A percentile compares a stretch with the other conserved stretches of the same genome.
These are phyloP conservation scores for Acrocera orbiculus DNA, from an alignment of 2,888 invertebrate species.

Conservation along the genomic window DNA sequence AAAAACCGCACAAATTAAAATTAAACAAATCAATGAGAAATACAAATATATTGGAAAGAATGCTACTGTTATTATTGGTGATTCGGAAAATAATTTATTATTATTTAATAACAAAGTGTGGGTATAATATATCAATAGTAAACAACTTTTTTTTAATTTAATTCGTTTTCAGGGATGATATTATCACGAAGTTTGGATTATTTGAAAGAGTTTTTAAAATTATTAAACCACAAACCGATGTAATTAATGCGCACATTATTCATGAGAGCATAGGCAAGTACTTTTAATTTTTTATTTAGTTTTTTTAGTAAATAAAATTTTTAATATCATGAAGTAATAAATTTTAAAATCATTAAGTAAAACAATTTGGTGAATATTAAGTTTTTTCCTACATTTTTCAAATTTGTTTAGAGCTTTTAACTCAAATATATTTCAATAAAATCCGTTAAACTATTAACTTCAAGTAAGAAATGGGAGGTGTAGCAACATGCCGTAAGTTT, in stretches of 20 bases:
- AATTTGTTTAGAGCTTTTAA: too few species aligned
- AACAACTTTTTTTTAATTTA: conserved; percentile 13
- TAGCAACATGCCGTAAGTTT: too few species aligned
- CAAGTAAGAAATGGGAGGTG: too few species aligned
- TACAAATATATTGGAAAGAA: conserved; percentile 31
- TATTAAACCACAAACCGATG: conserved; percentile 29
- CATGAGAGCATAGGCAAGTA: conserved; percentile 39
- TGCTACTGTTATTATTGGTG: conserved; percentile 40
- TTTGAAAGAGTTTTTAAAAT: conserved; percentile 32
- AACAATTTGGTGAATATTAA: too few species aligned
- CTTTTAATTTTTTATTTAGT: too few species aligned
- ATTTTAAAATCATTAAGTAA: too few species aligned
- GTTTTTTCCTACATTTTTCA: too few species aligned
- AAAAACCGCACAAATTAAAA: too few species aligned
- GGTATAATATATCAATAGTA: conserved; percentile 27
- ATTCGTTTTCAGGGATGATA: conserved; percentile 19
- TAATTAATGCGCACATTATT: conserved; percentile 37
- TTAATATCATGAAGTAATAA: too few species aligned
- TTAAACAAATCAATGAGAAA: conserved; percentile 32
- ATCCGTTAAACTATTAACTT: too few species aligned
- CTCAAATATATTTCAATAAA: too few species aligned
- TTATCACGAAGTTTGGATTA: conserved; percentile 31
- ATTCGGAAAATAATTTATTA: conserved; percentile 43
- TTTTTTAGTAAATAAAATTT: background rate
- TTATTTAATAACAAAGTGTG: conserved; percentile 39